phyloP scores from a whole-genome alignment of 2,888 invertebrate genomes.

The Pyrrhosoma nymphula region DNA sequence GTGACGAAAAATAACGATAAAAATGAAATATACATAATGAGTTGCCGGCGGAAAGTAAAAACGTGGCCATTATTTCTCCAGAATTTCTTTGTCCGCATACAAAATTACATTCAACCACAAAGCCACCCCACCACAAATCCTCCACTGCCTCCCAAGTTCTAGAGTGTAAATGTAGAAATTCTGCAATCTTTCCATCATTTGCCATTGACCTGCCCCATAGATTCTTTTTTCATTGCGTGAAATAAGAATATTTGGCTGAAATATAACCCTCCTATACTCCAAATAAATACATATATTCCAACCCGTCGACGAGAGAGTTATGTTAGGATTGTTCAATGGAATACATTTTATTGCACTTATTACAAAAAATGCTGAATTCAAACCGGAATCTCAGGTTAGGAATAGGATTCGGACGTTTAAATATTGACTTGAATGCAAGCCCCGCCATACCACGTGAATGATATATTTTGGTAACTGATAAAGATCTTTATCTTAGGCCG shows the following conservation, averaged over 20 bases:
- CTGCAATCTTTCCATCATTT: not conserved
- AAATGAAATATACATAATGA: slow-evolving; percentile 5
- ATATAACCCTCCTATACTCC: not conserved
- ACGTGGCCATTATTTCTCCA: not conserved
- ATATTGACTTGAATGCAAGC: too few species aligned
- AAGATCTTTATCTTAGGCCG: too few species aligned
- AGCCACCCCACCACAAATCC: not conserved
- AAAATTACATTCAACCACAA: not conserved
- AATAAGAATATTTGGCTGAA: not conserved
- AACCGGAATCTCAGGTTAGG: too few species aligned
- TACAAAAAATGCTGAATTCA: too few species aligned
- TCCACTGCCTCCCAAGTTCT: too few species aligned
- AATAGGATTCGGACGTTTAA: too few species aligned
- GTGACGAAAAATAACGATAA: not conserved
- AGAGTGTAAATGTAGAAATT: not conserved
- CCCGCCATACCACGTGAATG: too few species aligned
- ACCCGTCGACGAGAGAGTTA: not conserved
- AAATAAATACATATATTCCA: not conserved
- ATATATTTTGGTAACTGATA: too few species aligned
- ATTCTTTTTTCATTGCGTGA: not conserved
- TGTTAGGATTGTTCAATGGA: too few species aligned
- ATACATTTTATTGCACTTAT: too few species aligned
- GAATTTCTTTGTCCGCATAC: not conserved
- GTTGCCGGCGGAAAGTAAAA: not conserved
- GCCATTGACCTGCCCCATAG: not conserved